These are phyloP conservation scores for Chrysomallon squamiferum DNA, from an alignment of 1,140 invertebrate species.

Conservation along the genomic window DNA sequence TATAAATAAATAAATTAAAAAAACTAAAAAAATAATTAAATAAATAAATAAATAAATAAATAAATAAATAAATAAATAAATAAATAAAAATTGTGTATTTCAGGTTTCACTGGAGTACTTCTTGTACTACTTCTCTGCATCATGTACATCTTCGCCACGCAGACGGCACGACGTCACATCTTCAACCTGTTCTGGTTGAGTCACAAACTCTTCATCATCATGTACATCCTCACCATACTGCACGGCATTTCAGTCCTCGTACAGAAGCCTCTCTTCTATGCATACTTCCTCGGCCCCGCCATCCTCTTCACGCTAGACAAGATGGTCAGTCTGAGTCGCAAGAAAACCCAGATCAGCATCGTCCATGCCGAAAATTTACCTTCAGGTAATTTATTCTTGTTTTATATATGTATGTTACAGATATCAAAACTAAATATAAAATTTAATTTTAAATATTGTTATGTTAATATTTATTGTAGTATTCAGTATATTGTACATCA, in stretches of 20 bases:
- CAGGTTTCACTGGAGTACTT: constrained; percentile 92
- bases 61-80: too few species aligned
- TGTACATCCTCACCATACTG: constrained; percentile 90
- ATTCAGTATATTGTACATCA: too few species aligned
- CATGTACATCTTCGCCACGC: constrained; percentile 97
- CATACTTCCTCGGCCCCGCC: constrained; percentile 94
- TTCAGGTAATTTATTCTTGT: constrained; percentile 70
- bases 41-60: too few species aligned
- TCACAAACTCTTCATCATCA: constrained; percentile 89
- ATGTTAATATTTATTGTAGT: too few species aligned
- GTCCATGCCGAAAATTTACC: constrained; percentile 94
- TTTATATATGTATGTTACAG: too few species aligned
- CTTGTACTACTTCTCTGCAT: constrained; percentile 93
- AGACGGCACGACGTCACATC: constrained; percentile 85
- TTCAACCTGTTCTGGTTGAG: constrained; percentile 85
- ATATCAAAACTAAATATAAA: too few species aligned
- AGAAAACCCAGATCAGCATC: constrained; percentile 85
- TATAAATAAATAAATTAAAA: too few species aligned
- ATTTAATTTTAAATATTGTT: too few species aligned
- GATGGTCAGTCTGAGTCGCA: constrained; percentile 77
- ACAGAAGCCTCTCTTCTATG: constrained; percentile 84
- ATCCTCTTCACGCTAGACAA: constrained; percentile 91
- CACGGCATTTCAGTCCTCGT: constrained; percentile 93
- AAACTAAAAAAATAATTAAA: too few species aligned
- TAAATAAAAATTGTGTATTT: too few species aligned